Evolutionary conservation across 1,140 invertebrate species (phyloP).

Genomic region (Orussus abietinus): DNA sequence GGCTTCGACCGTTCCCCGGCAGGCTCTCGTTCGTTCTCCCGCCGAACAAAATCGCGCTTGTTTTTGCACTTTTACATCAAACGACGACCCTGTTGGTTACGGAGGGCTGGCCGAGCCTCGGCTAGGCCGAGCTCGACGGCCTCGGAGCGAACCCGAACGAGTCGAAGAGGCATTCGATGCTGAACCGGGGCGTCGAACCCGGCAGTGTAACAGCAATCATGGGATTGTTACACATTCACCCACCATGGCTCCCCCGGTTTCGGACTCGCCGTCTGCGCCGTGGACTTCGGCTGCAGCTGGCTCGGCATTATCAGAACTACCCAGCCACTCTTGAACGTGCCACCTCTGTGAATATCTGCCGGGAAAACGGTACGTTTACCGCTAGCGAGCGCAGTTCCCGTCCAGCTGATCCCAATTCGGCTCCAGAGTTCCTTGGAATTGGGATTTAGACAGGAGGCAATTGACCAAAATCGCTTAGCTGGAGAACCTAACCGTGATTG

Average conservation of each 20-base stretch:
- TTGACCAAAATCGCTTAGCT: too few species aligned
- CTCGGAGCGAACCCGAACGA: slow-evolving; percentile 9
- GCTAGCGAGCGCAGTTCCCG: too few species aligned
- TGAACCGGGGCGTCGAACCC: slow-evolving; percentile 32
- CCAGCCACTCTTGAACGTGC: slow-evolving; percentile 22
- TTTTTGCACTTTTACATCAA: slow-evolving; percentile 35
- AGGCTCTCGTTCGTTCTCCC: slow-evolving; percentile 5
- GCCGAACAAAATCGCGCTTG: slow-evolving; percentile 26
- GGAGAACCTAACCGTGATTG: too few species aligned
- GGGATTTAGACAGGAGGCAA: too few species aligned
- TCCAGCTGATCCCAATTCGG: too few species aligned
- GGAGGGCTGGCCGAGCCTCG: neutral
- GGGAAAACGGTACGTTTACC: too few species aligned
- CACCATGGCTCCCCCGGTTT: slow-evolving; percentile 14
- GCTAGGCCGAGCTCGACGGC: slow-evolving; percentile 1
- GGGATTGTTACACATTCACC: slow-evolving; percentile 36
- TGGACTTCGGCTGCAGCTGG: slow-evolving; percentile 8
- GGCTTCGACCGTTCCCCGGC: slow-evolving; percentile 22
- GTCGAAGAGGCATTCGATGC: neutral
- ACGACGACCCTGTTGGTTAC: neutral
- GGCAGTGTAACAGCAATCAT: slow-evolving; percentile 34
- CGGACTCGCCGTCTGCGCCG: slow-evolving; percentile 1
- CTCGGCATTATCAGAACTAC: slow-evolving; percentile 12
- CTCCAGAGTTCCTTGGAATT: too few species aligned
- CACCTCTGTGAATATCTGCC: too few species aligned